Base-by-base conservation (phyloP, 2,797 vertebrate genomes). In the Silurus aristotelis region DNA sequence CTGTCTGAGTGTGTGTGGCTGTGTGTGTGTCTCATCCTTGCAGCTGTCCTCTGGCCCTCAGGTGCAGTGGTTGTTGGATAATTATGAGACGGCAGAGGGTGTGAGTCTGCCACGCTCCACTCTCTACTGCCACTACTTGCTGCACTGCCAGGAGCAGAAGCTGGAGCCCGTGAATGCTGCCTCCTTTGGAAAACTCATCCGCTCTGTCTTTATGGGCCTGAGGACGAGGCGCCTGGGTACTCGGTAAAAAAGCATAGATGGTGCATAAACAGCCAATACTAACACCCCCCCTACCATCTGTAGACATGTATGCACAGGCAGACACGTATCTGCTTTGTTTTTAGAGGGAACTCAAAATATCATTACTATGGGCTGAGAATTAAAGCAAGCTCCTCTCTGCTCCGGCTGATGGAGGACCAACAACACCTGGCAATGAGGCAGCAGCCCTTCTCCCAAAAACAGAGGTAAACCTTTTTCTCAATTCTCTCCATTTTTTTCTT, bases 51-150 rank as follows among this genome's bases (percentile, higher is more conserved):
- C 89, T 87, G 83, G 89, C 91, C 87, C 83, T 27, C 93, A 99
- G 97, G 97, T 98, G 89, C 97, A 99, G 95, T 98, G 97, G 97
- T 96, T 99, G 90, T 94, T 99, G 93, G 97, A 99, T 91, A 99
- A 98, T 94, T 98, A 98, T 77, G 97, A 99, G 93, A 98, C 97
- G 0, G 97, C 97, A 0, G 97, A 99, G 93, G 97, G 97, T 19
- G 97, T 98, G 89, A 98, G 97, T 92, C 95, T 99, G 88, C 97
- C 97, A 0, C 96, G 97, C 77, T 98, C 97, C 90, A 98, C 97
- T 22, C 97, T 99, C 61, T 98, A 99, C 94, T 98, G 97, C 94
- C 97, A 99, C 92, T 99, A 98, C 92, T 94, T 99, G 91, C 96
- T 98, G 91, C 97, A 99, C 93, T 98, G 97, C 91, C 97, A 99